A percentile compares a stretch with the other conserved stretches of the same genome.
Conservation (phyloP, 2,888 invertebrate genomes). For the Entomobrya multifasciata region DNA sequence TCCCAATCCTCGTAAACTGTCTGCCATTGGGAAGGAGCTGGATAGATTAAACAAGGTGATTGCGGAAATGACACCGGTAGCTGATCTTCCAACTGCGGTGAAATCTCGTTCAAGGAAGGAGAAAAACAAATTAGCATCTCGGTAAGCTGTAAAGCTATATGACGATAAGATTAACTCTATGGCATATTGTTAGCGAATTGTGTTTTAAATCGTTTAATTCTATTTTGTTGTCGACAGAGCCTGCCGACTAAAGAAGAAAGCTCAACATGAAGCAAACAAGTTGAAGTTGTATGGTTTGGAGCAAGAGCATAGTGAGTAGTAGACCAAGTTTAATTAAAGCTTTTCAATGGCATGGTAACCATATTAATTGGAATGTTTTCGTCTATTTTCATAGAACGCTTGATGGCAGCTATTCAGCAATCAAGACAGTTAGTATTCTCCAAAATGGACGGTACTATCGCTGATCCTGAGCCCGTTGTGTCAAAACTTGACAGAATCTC, state of each 20-base stretch:
- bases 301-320: conserved; percentile 96
- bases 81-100: conserved; percentile 93
- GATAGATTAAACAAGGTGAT: conserved; percentile 94
- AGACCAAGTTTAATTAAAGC: no score
- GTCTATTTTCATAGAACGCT: conserved; percentile 87
- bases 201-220: no score
- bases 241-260: conserved; percentile 98
- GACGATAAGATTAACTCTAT: no score
- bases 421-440: conserved; percentile 88
- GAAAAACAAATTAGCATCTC: conserved; percentile 97
- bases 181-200: no score
- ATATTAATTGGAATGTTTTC: no score
- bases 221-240: conserved; percentile 84
- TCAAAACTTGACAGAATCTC: conserved; percentile 87
- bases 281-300: conserved; percentile 96
- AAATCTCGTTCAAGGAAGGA: conserved; percentile 97
- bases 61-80: conserved; percentile 97
- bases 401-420: conserved; percentile 89
- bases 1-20: conserved; percentile 95
- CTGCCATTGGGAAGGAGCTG: conserved; percentile 94
- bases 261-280: conserved; percentile 99
- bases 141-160: conserved; percentile 81
- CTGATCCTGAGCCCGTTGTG: conserved; percentile 85
- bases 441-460: conserved; percentile 85
- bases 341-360: no score